Evolutionary conservation across 2,797 vertebrate genomes (phyloP).

Genomic region (Babyrousa celebensis): DNA sequence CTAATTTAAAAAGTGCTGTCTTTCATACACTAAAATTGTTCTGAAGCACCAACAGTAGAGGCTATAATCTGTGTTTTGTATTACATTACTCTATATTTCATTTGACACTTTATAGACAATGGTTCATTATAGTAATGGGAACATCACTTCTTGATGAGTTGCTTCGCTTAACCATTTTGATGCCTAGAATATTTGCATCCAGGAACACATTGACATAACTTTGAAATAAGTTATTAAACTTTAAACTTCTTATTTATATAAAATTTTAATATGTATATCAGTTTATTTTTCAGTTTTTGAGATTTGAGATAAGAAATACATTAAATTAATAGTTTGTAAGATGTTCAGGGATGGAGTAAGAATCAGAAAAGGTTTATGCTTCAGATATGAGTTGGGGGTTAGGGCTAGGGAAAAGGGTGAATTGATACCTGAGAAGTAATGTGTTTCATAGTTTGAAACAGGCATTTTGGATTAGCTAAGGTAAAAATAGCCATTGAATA

Average conservation of each 20-base stretch:
- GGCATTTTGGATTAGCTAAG: background rate
- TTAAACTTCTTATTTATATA: background rate
- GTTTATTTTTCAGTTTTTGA: background rate
- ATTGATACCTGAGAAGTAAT: background rate
- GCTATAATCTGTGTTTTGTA: background rate
- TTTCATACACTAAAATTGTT: slow-evolving; percentile 45
- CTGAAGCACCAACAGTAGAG: background rate
- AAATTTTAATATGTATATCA: background rate
- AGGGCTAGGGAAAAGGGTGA: background rate
- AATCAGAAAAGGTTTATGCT: background rate
- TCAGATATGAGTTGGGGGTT: background rate
- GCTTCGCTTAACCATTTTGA: slow-evolving; percentile 40
- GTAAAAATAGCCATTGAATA: background rate
- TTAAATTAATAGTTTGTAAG: background rate
- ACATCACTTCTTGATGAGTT: background rate
- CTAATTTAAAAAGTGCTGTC: background rate
- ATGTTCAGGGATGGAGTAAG: background rate
- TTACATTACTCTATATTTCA: background rate
- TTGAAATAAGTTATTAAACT: slow-evolving; percentile 34
- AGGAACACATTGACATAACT: slow-evolving; percentile 50
- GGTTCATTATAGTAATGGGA: background rate
- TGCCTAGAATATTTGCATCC: background rate
- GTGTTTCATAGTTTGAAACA: slow-evolving; percentile 21
- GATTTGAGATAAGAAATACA: background rate
- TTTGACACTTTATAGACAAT: background rate